Evolutionary conservation across 2,888 invertebrate species (phyloP).

Genomic region (Macrophya annulata): DNA sequence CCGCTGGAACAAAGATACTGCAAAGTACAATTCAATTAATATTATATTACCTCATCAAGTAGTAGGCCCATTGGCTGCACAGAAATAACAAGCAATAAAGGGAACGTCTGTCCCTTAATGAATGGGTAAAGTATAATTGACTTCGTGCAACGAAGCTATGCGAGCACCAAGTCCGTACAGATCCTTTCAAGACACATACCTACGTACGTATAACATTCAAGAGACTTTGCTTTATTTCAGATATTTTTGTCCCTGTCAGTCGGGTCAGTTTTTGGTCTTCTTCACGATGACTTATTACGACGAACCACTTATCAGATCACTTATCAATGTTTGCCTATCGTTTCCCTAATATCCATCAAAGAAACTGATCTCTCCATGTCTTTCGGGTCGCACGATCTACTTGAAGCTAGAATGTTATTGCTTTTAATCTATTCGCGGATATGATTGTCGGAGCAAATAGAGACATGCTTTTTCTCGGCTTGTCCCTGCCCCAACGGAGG

Average conservation of each 20-base stretch:
- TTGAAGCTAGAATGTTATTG: conserved; percentile 60
- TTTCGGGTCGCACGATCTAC: background rate
- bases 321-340: conserved; percentile 46
- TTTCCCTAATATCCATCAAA: background rate
- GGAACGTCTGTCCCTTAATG: conserved; percentile 9
- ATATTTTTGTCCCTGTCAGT: background rate
- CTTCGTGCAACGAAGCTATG: background rate
- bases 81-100: conserved; percentile 40
- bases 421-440: conserved; percentile 68
- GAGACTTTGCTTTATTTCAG: background rate
- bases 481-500: conserved; percentile 4
- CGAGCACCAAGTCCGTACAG: background rate
- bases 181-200: background rate
- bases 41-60: conserved; percentile 23
- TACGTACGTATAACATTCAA: background rate
- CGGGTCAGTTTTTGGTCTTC: background rate
- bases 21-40: conserved; percentile 27
- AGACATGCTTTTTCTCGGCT: conserved; percentile 49
- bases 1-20: background rate
- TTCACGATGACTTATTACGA: background rate
- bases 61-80: conserved; percentile 11
- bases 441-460: conserved; percentile 62
- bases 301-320: conserved; percentile 24
- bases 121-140: conserved; percentile 35
- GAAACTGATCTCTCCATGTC: background rate